Evolutionary conservation across 2,888 invertebrate genomes (phyloP).

Genomic region (Anaspis maculata): DNA sequence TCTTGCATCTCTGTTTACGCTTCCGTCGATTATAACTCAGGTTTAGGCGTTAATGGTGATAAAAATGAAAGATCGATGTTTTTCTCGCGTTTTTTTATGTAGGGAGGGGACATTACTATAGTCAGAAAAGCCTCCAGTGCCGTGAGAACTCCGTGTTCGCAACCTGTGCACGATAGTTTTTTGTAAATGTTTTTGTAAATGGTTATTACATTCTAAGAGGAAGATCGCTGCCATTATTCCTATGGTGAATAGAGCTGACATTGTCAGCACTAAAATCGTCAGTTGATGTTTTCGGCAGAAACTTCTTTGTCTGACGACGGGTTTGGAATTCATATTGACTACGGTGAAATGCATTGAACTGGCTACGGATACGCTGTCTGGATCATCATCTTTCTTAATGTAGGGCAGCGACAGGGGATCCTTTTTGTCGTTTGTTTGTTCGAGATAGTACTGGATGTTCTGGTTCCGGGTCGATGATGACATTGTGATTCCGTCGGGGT

Average conservation of each 20-base stretch:
- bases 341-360: constrained; percentile 85
- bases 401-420: constrained; percentile 9
- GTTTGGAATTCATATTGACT: constrained; percentile 59
- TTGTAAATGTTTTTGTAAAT: too few relatives aligned
- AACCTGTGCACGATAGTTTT: too few relatives aligned
- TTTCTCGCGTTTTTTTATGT: too few relatives aligned
- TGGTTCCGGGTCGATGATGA: constrained; percentile 27
- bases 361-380: constrained; percentile 66
- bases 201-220: constrained; percentile 79
- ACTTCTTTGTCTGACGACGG: constrained; percentile 47
- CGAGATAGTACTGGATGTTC: constrained; percentile 36
- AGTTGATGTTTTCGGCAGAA: constrained; percentile 74
- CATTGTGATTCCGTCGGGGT: constrained; percentile 14
- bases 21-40: too few relatives aligned
- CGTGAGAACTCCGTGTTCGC: too few relatives aligned
- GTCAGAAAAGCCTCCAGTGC: too few relatives aligned
- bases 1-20: too few relatives aligned
- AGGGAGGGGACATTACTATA: too few relatives aligned
- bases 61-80: too few relatives aligned
- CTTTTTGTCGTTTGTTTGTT: constrained; percentile 22
- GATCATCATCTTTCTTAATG: constrained; percentile 37
- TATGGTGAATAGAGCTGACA: constrained; percentile 73
- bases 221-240: constrained; percentile 74
- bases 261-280: constrained; percentile 72
- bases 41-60: too few relatives aligned